Percentiles rank a stretch among this genome's conserved stretches.
Evolutionary conservation across 2,888 invertebrate genomes (phyloP).

Genomic region (Lepas anatifera): DNA sequence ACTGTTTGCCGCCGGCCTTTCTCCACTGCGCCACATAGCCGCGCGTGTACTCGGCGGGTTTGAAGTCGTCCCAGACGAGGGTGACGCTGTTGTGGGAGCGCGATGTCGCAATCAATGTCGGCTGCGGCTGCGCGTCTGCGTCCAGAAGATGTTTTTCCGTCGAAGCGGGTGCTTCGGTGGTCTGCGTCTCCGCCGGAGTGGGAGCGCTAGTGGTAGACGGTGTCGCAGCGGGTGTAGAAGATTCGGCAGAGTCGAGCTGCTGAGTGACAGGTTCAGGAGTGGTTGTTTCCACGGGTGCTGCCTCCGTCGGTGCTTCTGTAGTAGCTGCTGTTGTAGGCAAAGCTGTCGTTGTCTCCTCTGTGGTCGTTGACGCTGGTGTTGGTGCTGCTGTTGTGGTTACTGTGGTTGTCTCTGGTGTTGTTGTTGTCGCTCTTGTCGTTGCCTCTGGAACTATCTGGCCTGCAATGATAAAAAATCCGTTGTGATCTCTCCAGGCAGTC

Average conservation of each 20-base stretch:
- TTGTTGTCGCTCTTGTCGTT: neutral
- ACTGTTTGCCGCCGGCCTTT: constrained; percentile 9
- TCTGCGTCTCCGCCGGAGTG: no score
- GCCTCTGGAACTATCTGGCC: neutral
- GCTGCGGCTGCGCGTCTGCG: constrained; percentile 15
- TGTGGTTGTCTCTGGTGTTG: neutral
- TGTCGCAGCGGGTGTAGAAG: no score
- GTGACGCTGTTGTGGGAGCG: constrained; percentile 28
- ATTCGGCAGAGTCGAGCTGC: no score
- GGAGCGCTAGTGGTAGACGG: no score
- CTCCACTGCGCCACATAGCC: constrained; percentile 30
- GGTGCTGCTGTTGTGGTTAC: neutral
- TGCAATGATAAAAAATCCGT: neutral
- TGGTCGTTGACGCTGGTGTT: no score
- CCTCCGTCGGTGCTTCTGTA: no score
- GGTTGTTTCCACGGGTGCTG: no score
- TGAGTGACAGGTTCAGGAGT: no score
- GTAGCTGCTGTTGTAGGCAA: no score
- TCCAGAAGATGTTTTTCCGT: neutral
- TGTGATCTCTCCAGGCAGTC: neutral
- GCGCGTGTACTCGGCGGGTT: constrained; percentile 27
- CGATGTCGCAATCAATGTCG: constrained; percentile 29
- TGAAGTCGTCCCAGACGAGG: constrained; percentile 32
- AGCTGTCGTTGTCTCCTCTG: no score
- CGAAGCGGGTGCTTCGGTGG: neutral